Base-by-base conservation (phyloP, 1,140 invertebrate genomes). In the Anthonomus grandis region DNA sequence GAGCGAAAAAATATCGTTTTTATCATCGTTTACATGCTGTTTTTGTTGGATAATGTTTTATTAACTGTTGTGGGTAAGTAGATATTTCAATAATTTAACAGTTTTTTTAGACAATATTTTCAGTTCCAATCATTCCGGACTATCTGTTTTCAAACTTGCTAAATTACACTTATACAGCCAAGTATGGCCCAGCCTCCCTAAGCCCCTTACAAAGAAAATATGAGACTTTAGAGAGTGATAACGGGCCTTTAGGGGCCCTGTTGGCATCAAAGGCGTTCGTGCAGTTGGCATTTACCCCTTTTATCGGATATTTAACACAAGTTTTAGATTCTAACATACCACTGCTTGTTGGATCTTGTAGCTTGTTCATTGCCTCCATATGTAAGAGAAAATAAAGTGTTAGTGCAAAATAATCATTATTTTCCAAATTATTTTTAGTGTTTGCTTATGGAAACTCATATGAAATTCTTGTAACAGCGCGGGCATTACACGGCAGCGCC, bases 221-320 rank as follows among this genome's bases (percentile, higher is more conserved):
- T 49, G 62, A 64, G 62, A 67, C 70, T 24, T 65, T 75, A 1
- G 72, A 76, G 61, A 76, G 78, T 31, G 88, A 90, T 69, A 91
- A 91, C 70, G 83, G 85, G 4, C 78, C 84, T 64, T 82, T 94
- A 23, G 91, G 91, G 15, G 71, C 92, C 12, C 75, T 95, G 58
- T 80, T 94, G 57, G 90, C 91, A 31, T 90, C 89, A 21, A 93
- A 94, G 77, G 90, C 92, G 22, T 74, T 94, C 27, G 84, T 94
- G 6, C 92, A 95, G 77, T 79, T 95, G 57, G 71, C 90, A 52
- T 80, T 87, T 62, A 95, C 93, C 75, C 90, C 91, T 2, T 79
- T 90, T 31, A 81, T 94, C 36, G 91, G 90, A 21, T 81, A 81
- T 52, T 67, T 89, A 15, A 88, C 87, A 1, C 76, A 78, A 22